A percentile compares a stretch with the other conserved stretches of the same genome.
Conservation (phyloP, 2,113 vertebrate genomes). For the Grammomys surdaster region DNA sequence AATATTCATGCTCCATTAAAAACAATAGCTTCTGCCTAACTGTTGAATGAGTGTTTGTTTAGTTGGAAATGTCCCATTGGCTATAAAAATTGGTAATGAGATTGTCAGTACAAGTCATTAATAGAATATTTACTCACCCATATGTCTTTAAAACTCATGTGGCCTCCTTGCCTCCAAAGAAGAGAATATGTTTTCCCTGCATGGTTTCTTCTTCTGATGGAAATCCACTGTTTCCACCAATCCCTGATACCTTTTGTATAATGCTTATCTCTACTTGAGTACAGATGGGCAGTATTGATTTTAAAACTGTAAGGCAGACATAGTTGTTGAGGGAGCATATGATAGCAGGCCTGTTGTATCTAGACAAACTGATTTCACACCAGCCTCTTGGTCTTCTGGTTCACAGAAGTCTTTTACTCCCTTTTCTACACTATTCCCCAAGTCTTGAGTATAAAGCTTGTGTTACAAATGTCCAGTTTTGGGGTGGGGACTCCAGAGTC, state of each 20-base stretch:
- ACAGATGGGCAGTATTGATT: not conserved
- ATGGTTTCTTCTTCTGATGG: not conserved
- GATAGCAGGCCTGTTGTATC: not conserved
- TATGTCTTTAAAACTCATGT: not conserved
- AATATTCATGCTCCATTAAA: not conserved
- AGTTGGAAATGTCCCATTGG: conserved; percentile 17
- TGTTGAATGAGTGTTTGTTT: not conserved
- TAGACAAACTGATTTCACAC: not conserved
- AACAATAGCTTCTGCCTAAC: not conserved
- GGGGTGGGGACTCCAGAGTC: not conserved
- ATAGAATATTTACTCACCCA: not conserved
- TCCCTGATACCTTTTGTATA: not conserved
- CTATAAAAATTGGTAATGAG: conserved; percentile 39
- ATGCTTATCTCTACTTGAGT: rapidly evolving
- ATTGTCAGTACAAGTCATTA: conserved; percentile 8
- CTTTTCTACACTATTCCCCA: not conserved
- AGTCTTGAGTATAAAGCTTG: not conserved
- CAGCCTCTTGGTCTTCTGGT: not conserved
- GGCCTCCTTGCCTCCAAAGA: not conserved
- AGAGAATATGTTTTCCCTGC: not conserved
- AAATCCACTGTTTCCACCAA: not conserved
- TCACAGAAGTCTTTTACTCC: not conserved
- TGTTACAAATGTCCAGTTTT: not conserved
- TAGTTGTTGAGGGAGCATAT: not conserved
- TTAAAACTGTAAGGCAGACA: not conserved